Evolutionary conservation across 2,888 invertebrate genomes (phyloP), one percentile per base, ranked within the genome.

Genomic region (Rhingia rostrata): DNA sequence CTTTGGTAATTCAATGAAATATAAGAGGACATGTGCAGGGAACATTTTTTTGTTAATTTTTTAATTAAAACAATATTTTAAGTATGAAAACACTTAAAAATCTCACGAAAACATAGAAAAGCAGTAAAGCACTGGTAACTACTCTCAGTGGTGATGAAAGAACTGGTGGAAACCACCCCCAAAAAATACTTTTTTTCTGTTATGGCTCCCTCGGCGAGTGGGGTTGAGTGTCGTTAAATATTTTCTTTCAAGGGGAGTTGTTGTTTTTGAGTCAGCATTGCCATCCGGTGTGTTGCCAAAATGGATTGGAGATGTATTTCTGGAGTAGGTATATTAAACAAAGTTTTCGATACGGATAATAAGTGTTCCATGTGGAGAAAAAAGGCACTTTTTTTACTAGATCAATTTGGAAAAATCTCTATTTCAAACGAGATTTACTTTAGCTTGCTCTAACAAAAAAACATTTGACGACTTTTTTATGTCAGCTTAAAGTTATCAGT

Each of bases 111-210:
- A 83, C 79, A 82, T 82, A 60, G 73, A 78, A 82, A 86, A 83
- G 78, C 69, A 56, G 73, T 69, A 74, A 83, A 83, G 69, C 73
- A 79, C 83, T 79, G 79, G 67, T 79, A 79, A 58, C 79, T 83
- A 58, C 79, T 45, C 79, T 73, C 79, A 79, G 79, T 83, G 73
- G 83, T 79, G 79, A 79, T 83, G 83, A 83, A 83, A 83, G 83
- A 83, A 83, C 79, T 82, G 81, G 77, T 74, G 72, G 64, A 82
- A 73, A 66, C 82, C 86, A 86, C 86, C 86, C 86, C 82, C 77
- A 67, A 35, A 63, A 82, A 82, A 60, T 45, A 41, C 30, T 33
- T 41, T 33, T 22, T 22, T 66, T 43, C 49, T 79, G 73, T 83
- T 78, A 60, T 79, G 83, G 79, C 67, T 69, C 78, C 49, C 72